Evolutionary conservation across 1,140 invertebrate genomes (phyloP), one percentile per base, ranked within the genome.

Genomic region (Zophobas atratus): DNA sequence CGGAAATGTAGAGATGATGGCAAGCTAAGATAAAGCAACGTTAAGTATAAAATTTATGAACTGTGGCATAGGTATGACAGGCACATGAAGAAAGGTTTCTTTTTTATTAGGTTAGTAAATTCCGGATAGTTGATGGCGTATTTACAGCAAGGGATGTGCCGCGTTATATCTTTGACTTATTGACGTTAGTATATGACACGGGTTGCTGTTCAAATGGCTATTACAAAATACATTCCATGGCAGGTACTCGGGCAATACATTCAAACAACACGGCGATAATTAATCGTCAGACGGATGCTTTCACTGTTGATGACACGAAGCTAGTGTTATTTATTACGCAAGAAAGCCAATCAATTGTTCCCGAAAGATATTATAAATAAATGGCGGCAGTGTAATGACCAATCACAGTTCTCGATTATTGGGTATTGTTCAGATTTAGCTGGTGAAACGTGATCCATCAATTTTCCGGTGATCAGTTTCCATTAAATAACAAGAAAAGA

Each of bases 271-370:
- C 49, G 49, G 20, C 49, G 20, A 51, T 51, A 51, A 51, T 51
- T 51, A 51, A 51, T 51, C n/a, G 49, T 51, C 49, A 20, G n/a
- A 51, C 20, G 49, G n/a, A 51, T 20, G 49, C 49, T 51, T 51
- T 51, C 49, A 20, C 49, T 51, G 49, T 20, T 20, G n/a, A 51
- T 51, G 49, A 51, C 49, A 51, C 49, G 3, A 51, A 5, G 4
- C 49, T 20, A 51, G 6, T 51, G 49, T 51, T 51, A 51, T 51
- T 51, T 51, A 51, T 51, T 51, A 20, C 49, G n/a, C n/a, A 51
- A 4, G 49, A 20, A 46, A 51, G 49, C 49, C 49, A 51, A 51
- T 51, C 49, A 20, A 51, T 51, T 51, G 49, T 51, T 51, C 49
- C 49, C 4, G 4, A 51, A 20, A 51, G 49, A 51, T 20, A 51